These are phyloP conservation scores for Melanaphis sacchari DNA, from an alignment of 1,140 invertebrate genomes.

Conservation along the genomic window DNA sequence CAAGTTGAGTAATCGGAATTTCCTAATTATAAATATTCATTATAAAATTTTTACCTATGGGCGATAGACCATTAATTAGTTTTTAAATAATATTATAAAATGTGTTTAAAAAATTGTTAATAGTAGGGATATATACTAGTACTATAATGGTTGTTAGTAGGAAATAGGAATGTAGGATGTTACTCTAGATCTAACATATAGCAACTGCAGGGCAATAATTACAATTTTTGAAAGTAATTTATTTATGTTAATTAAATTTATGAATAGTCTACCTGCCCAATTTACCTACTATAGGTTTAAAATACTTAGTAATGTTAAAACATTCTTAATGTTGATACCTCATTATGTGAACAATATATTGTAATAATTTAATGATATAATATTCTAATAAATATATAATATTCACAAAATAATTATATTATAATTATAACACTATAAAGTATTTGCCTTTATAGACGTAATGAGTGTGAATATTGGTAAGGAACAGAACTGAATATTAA, in stretches of 20 bases:
- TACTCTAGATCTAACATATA: neutral
- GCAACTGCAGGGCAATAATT: neutral
- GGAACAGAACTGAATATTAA: neutral
- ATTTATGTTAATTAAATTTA: neutral
- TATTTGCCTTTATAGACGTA: neutral
- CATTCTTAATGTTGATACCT: neutral
- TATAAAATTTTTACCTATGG: neutral
- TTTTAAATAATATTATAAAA: neutral
- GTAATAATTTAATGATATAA: neutral
- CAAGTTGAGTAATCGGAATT: neutral
- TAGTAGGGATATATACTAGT: neutral
- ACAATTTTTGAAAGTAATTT: slow-evolving; percentile 17
- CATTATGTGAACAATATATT: neutral
- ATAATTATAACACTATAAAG: neutral
- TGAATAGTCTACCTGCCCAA: neutral
- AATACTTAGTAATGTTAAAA: neutral
- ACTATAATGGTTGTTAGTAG: too few species aligned
- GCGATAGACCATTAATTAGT: neutral
- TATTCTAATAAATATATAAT: neutral
- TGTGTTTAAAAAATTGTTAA: neutral
- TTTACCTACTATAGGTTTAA: neutral
- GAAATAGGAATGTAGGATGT: neutral
- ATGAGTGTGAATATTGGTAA: neutral
- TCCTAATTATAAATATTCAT: neutral
- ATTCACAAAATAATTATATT: neutral